Evolutionary conservation across 2,113 vertebrate genomes (phyloP).

Genomic region (Semicossyphus pulcher): DNA sequence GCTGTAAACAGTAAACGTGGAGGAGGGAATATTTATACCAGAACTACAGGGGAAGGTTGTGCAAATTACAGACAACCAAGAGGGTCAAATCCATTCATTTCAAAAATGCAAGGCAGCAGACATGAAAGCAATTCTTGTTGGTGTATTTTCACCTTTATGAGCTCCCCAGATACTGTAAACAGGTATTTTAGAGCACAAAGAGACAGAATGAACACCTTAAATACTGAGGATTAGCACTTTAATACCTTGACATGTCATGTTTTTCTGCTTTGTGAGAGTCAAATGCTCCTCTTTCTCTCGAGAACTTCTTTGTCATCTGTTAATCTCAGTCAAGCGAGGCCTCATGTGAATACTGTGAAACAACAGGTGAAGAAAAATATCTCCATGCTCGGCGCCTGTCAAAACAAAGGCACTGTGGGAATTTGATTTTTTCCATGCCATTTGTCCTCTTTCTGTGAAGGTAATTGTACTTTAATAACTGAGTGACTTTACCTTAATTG

Average conservation of each 20-base stretch:
- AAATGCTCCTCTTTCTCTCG: neutral
- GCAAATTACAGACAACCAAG: constrained; percentile 21
- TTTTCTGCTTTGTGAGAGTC: neutral
- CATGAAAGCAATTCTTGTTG: neutral
- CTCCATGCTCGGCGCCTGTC: neutral
- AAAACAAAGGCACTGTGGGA: neutral
- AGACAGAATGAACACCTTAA: too few relatives aligned
- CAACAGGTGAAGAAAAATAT: constrained; percentile 14
- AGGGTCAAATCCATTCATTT: constrained; percentile 20
- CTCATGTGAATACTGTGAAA: neutral
- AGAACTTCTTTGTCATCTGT: constrained; percentile 10
- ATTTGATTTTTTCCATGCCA: too few relatives aligned
- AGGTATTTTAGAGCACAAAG: neutral
- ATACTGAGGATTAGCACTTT: too few relatives aligned
- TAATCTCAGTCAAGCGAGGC: too few relatives aligned
- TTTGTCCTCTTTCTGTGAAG: too few relatives aligned
- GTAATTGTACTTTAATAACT: too few relatives aligned
- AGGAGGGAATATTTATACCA: constrained; percentile 6
- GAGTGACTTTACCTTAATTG: too few relatives aligned
- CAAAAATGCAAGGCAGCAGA: constrained; percentile 13
- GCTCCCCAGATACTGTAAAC: neutral
- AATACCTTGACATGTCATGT: too few relatives aligned
- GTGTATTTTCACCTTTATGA: constrained; percentile 32
- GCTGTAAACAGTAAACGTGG: constrained; percentile 16
- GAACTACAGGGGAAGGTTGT: neutral